Evolutionary conservation across 1,140 invertebrate species (phyloP).

Genomic region (Trichomalopsis sarcophagae): DNA sequence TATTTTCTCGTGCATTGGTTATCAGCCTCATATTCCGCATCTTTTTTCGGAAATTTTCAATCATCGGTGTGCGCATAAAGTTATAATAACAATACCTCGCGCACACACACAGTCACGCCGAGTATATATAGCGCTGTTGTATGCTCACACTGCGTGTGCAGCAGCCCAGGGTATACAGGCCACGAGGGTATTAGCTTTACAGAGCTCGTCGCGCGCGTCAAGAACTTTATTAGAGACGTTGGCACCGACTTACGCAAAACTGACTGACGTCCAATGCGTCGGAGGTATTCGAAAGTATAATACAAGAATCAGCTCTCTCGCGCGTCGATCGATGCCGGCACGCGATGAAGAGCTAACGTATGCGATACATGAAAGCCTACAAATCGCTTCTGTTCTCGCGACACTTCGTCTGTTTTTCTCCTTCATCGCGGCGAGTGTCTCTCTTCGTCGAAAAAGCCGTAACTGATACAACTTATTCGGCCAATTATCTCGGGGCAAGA

Average conservation of each 20-base stretch:
- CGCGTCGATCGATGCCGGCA: background rate
- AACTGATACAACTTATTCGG: constrained; percentile 41
- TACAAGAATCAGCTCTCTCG: background rate
- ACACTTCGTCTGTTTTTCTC: background rate
- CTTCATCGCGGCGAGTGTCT: no score
- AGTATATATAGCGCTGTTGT: background rate
- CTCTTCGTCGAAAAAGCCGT: background rate
- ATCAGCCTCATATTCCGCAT: background rate
- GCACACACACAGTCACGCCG: background rate
- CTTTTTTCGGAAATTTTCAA: background rate
- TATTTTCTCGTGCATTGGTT: background rate
- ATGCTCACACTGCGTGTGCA: background rate
- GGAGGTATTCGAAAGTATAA: constrained; percentile 24
- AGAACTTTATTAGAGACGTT: constrained; percentile 36
- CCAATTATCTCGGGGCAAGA: constrained; percentile 11
- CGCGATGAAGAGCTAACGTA: background rate
- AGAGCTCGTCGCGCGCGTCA: constrained; percentile 9
- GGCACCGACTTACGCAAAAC: constrained; percentile 19
- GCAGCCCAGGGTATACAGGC: background rate
- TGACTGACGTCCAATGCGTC: constrained; percentile 30
- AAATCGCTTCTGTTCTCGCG: no score
- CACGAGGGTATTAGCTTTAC: background rate
- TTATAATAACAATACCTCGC: background rate
- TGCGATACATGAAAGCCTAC: no score
- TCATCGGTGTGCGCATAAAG: background rate